Conservation (phyloP, 1,140 invertebrate genomes). For the Phortica variegata region DNA sequence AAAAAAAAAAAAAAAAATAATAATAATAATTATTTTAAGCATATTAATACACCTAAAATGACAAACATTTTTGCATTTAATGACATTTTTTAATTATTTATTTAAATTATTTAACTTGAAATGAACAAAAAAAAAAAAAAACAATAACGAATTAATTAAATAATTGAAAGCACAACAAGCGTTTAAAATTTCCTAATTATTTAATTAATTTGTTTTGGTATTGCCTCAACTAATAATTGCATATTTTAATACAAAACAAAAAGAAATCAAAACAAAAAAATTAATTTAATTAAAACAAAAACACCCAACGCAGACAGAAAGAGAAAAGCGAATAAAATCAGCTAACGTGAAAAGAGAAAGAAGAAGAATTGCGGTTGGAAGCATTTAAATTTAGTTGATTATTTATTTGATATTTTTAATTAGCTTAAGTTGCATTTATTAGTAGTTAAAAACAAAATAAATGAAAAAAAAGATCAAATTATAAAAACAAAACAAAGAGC, state of each 20-base stretch:
- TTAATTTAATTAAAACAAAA: conserved; percentile 30
- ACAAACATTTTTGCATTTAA: conserved; percentile 46
- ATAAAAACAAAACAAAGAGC: not conserved
- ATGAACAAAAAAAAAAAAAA: conserved; percentile 3
- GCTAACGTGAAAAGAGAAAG: conserved; percentile 15
- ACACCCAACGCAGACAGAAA: conserved; percentile 9
- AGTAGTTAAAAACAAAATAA: conserved; percentile 41
- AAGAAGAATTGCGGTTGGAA: conserved; percentile 9
- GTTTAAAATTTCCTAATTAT: conserved; percentile 47
- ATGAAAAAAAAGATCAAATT: conserved; percentile 18
- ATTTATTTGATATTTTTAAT: conserved; percentile 43
- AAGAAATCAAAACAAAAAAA: conserved; percentile 19
- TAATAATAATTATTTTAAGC: too few relatives aligned
- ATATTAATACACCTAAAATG: too few relatives aligned
- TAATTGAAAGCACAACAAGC: conserved; percentile 39
- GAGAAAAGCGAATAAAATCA: conserved; percentile 19
- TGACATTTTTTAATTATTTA: conserved; percentile 37
- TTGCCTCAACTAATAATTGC: conserved; percentile 34
- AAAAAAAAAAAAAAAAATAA: too few relatives aligned
- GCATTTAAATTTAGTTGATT: conserved; percentile 47
- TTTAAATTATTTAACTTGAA: conserved; percentile 33
- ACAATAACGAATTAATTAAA: conserved; percentile 55
- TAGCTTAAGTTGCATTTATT: conserved; percentile 55
- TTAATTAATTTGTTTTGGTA: conserved; percentile 56
- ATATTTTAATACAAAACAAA: conserved; percentile 24